Conservation (phyloP, 2,113 vertebrate species). For the Oryzias curvinotus region DNA sequence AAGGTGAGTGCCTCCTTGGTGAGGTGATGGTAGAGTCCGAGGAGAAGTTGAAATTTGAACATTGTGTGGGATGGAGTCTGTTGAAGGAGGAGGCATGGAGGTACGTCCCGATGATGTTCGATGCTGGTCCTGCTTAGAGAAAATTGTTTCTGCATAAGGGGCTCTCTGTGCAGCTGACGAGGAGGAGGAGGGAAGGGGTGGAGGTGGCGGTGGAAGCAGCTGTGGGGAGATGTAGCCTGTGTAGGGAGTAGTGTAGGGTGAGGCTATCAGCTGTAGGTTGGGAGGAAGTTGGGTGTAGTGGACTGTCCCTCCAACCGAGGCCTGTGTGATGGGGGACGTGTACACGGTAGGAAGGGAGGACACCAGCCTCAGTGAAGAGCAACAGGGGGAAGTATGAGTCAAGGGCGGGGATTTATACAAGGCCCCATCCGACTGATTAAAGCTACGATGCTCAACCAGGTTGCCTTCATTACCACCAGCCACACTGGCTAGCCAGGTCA, state of each 20-base stretch:
- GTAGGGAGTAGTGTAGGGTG: constrained; percentile 87
- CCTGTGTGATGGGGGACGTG: constrained; percentile 83
- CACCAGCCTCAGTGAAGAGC: constrained; percentile 66
- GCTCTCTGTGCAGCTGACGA: constrained; percentile 79
- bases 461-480: constrained; percentile 76
- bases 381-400: constrained; percentile 70
- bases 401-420: constrained; percentile 83
- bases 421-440: constrained; percentile 77
- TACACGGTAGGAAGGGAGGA: constrained; percentile 86
- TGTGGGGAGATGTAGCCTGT: constrained; percentile 89
- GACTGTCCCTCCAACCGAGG: constrained; percentile 78
- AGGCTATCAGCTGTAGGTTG: constrained; percentile 91
- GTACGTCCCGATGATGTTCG: constrained; percentile 76
- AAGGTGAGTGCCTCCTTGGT: constrained; percentile 74
- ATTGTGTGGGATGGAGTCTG: constrained; percentile 78
- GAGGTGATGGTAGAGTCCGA: constrained; percentile 82
- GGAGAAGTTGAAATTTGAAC: constrained; percentile 77
- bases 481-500: constrained; percentile 87
- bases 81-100: constrained; percentile 81
- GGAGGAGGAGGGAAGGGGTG: constrained; percentile 81
- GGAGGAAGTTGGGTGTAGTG: constrained; percentile 91
- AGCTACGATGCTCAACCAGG: constrained; percentile 50
- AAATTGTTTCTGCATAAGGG: constrained; percentile 68
- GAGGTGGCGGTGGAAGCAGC: constrained; percentile 87
- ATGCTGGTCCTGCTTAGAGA: constrained; percentile 80